A percentile compares a stretch with the other conserved stretches of the same genome.
Conservation (phyloP, 2,797 vertebrate genomes). For the Amniataba percoides region DNA sequence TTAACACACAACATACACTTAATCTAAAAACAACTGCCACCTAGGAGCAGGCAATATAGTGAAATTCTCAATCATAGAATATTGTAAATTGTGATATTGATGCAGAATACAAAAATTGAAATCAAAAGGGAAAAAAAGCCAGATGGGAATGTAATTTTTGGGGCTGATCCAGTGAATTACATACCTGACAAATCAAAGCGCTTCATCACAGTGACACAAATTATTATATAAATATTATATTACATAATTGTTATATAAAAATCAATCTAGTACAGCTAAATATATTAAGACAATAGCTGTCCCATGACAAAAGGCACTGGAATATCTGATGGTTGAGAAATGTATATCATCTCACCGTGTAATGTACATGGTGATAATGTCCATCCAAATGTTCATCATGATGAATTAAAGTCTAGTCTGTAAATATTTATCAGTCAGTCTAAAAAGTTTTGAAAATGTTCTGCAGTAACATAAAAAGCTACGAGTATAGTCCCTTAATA, state of each 20-base stretch:
- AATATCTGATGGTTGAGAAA: not conserved
- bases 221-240: not conserved
- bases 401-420: not conserved
- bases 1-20: not conserved
- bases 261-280: not conserved
- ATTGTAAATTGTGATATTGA: not conserved
- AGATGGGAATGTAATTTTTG: not conserved
- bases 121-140: no score
- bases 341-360: not conserved
- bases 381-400: constrained; percentile 2
- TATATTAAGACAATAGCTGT: not conserved
- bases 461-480: not conserved
- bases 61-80: not conserved
- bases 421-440: constrained; percentile 1
- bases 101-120: not conserved
- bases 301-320: not conserved
- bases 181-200: not conserved
- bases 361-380: not conserved
- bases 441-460: not conserved
- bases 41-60: not conserved
- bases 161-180: not conserved
- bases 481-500: not conserved
- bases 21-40: not conserved
- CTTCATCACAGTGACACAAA: not conserved
- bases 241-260: no score